Evolutionary conservation across 2,888 invertebrate species (phyloP).

Genomic region (Sarcophaga rosellei): DNA sequence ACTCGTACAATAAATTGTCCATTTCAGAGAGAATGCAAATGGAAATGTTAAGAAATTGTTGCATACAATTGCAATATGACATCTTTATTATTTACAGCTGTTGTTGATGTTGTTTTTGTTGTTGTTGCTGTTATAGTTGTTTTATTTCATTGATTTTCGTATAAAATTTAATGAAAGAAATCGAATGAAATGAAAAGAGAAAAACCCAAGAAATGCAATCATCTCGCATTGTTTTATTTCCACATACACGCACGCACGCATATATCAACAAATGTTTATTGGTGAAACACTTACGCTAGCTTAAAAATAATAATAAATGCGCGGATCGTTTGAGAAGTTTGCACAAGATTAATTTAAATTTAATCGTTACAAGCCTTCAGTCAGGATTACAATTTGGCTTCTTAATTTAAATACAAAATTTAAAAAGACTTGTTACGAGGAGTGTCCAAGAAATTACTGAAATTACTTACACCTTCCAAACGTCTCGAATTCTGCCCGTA

Average conservation of each 20-base stretch:
- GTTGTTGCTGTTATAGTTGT: constrained; percentile 20
- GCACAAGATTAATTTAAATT: neutral
- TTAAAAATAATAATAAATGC: neutral
- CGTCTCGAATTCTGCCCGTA: too few species aligned
- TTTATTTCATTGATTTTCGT: constrained; percentile 45
- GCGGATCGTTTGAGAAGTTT: neutral
- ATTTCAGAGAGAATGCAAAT: neutral
- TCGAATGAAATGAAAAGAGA: neutral
- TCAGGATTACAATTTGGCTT: too few species aligned
- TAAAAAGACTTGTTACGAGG: too few species aligned
- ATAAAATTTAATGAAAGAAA: constrained; percentile 37
- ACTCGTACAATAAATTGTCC: neutral
- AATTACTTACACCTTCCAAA: too few species aligned
- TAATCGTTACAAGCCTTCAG: too few species aligned
- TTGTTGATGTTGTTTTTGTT: neutral
- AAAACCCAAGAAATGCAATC: constrained; percentile 8
- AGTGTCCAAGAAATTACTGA: too few species aligned
- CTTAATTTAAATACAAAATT: too few species aligned
- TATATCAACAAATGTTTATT: neutral
- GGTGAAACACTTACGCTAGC: neutral
- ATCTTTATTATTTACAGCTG: constrained; percentile 1
- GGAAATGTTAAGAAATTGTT: neutral
- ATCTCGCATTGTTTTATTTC: neutral
- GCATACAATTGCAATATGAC: constrained; percentile 22
- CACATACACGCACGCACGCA: neutral